Evolutionary conservation across 2,888 invertebrate genomes (phyloP).

Genomic region (Vandiemenella viatica): DNA sequence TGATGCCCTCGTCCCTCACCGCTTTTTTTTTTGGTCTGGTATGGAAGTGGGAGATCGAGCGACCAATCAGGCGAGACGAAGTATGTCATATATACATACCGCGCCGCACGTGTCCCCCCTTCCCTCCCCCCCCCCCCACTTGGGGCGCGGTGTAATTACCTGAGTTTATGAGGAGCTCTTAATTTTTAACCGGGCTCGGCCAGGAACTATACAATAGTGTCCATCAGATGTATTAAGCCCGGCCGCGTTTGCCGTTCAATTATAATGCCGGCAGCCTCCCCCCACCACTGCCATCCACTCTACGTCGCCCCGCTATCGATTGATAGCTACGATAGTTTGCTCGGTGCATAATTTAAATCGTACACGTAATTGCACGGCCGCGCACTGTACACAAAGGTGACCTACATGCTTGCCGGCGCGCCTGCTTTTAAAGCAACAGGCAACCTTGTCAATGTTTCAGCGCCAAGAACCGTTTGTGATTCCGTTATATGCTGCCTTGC

Average conservation of each 20-base stretch:
- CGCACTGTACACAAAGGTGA: slow-evolving; percentile 15
- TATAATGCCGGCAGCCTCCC: slow-evolving; percentile 7
- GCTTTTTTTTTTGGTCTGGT: neutral
- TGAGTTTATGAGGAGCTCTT: slow-evolving; percentile 3
- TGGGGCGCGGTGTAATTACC: slow-evolving; percentile 1
- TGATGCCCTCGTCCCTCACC: neutral
- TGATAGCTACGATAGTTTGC: slow-evolving; percentile 14
- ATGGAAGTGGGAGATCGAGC: too few species aligned
- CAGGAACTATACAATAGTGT: slow-evolving; percentile 4
- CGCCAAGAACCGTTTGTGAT: neutral
- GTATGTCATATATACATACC: too few species aligned
- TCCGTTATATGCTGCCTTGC: neutral
- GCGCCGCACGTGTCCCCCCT: neutral
- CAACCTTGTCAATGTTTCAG: neutral
- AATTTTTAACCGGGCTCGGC: slow-evolving; percentile 2
- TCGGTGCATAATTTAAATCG: slow-evolving; percentile 14
- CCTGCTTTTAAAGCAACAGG: neutral
- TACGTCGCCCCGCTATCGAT: slow-evolving; percentile 6
- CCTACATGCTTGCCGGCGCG: slow-evolving; percentile 5
- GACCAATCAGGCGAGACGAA: neutral
- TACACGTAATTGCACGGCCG: slow-evolving; percentile 15
- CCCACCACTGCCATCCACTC: neutral
- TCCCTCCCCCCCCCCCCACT: neutral
- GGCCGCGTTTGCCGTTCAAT: slow-evolving; percentile 15
- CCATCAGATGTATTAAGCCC: slow-evolving; percentile 6